A percentile compares a stretch with the other conserved stretches of the same genome.
phyloP scores from a whole-genome alignment of 2,888 invertebrate genomes.

The Creontiades dilutus region DNA sequence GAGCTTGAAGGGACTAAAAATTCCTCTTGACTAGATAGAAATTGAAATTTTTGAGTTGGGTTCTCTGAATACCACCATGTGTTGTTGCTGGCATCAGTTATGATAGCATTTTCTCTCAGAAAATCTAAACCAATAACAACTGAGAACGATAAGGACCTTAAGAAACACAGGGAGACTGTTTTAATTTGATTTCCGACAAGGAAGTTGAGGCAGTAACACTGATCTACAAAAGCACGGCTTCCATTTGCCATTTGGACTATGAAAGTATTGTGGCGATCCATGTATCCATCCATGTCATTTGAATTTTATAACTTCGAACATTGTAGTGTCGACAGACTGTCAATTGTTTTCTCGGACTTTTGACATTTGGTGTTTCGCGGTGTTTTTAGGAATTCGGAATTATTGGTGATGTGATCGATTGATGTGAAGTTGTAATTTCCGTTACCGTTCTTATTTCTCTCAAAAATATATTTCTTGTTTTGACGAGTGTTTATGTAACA shows the following conservation, averaged over 20 bases:
- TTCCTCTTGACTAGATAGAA: neutral
- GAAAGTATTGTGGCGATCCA: constrained; percentile 9
- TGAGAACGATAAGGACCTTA: neutral
- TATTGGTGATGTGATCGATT: no score
- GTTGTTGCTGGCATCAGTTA: constrained; percentile 30
- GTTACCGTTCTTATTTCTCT: no score
- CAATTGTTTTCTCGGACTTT: no score
- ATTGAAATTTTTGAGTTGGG: neutral
- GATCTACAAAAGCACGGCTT: neutral
- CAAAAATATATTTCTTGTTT: no score
- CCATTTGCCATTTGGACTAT: constrained; percentile 41
- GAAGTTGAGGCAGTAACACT: neutral
- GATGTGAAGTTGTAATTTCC: no score
- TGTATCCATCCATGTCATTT: no score
- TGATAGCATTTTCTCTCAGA: neutral
- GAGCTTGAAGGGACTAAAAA: no score
- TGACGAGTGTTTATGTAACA: no score
- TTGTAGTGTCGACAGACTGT: no score
- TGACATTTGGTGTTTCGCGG: no score
- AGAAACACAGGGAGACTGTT: neutral
- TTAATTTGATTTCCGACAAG: neutral
- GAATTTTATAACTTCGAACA: no score
- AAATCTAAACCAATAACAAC: constrained; percentile 27
- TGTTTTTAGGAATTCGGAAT: no score
- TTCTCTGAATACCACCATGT: neutral